Percentiles rank a stretch among this genome's conserved stretches.
These are phyloP conservation scores for Ceramica pisi DNA, from an alignment of 2,888 invertebrate genomes.

Conservation along the genomic window DNA sequence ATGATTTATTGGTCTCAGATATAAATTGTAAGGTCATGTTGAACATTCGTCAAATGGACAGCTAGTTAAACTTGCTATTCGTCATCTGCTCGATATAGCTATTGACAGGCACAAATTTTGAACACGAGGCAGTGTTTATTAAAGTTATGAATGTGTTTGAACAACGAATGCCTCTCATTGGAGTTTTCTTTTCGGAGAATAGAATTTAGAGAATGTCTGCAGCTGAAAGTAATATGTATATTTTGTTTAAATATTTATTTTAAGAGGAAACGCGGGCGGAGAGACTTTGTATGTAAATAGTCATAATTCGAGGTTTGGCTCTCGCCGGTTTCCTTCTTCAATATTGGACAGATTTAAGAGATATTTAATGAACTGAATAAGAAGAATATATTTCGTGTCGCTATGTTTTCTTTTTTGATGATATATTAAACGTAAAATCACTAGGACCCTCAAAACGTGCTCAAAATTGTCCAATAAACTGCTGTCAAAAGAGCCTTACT, in stretches of 20 bases:
- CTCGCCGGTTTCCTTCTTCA: no score
- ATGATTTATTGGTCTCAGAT: conserved; percentile 86
- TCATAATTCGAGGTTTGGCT: no score
- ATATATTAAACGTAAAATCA: no score
- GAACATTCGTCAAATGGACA: conserved; percentile 84
- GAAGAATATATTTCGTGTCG: no score
- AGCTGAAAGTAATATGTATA: neutral
- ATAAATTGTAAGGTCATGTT: conserved; percentile 87
- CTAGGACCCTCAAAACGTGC: no score
- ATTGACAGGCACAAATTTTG: conserved; percentile 79
- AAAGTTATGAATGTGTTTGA: conserved; percentile 53
- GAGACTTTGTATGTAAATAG: no score
- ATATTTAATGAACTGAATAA: no score
- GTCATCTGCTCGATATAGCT: conserved; percentile 78
- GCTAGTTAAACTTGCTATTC: conserved; percentile 83
- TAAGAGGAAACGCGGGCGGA: no score
- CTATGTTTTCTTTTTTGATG: no score
- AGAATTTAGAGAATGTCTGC: neutral
- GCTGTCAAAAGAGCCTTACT: no score
- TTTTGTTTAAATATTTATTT: neutral
- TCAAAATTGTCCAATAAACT: no score
- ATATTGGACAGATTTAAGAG: no score
- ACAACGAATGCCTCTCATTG: conserved; percentile 25
- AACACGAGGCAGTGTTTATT: conserved; percentile 70
- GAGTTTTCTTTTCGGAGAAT: conserved; percentile 11